These are phyloP conservation scores for Platysternon megacephalum DNA, from an alignment of 2,113 vertebrate genomes.

Conservation along the genomic window DNA sequence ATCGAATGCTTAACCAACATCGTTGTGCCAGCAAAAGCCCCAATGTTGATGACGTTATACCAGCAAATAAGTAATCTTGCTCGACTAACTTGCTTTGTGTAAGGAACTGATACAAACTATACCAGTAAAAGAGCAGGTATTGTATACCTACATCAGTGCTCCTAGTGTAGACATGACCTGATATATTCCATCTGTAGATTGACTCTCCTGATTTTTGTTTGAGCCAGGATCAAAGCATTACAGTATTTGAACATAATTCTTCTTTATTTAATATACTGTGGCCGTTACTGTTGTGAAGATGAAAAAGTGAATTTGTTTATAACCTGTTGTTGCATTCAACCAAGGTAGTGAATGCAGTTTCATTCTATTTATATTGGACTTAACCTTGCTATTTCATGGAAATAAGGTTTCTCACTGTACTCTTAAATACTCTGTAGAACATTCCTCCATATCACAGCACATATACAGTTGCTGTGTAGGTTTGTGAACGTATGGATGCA, in stretches of 20 bases:
- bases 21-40: neutral
- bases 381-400: neutral
- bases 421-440: neutral
- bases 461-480: too few species aligned
- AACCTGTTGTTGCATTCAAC: neutral
- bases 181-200: neutral
- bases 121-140: accelerated
- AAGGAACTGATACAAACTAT: too few species aligned
- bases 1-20: accelerated
- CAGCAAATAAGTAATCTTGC: accelerated
- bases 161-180: neutral
- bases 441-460: neutral
- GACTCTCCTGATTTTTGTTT: neutral
- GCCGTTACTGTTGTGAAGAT: neutral
- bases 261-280: neutral
- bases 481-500: too few species aligned
- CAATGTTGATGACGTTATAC: neutral
- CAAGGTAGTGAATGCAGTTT: neutral
- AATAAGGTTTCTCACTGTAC: accelerated
- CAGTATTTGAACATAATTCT: neutral
- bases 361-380: neutral
- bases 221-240: neutral
- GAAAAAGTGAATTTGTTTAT: neutral
- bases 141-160: too few species aligned
- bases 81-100: neutral